These are phyloP conservation scores for Tympanoctomys barrerae DNA, from an alignment of 2,797 vertebrate genomes.

Conservation along the genomic window DNA sequence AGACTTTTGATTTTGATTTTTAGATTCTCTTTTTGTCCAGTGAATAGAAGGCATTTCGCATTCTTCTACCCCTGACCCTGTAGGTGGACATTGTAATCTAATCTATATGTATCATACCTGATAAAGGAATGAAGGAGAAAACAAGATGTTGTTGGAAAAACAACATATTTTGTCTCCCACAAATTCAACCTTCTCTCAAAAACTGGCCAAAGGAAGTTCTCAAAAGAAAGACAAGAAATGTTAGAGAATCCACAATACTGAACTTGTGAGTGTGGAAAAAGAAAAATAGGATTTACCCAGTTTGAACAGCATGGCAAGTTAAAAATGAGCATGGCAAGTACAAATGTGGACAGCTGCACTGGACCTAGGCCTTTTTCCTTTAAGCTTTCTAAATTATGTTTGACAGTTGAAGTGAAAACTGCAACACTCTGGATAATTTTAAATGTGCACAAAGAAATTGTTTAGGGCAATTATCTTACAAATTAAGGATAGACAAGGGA, in stretches of 20 bases:
- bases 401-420: slow-evolving; percentile 29
- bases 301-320: neutral
- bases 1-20: neutral
- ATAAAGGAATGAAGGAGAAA: neutral
- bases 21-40: neutral
- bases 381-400: slow-evolving; percentile 26
- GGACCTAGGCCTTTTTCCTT: neutral
- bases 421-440: neutral
- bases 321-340: slow-evolving; percentile 16
- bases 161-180: neutral
- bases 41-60: neutral
- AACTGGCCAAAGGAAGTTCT: neutral
- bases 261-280: neutral
- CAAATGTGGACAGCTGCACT: slow-evolving; percentile 27
- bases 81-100: neutral
- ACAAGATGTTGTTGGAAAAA: slow-evolving; percentile 26
- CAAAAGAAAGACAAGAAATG: slow-evolving; percentile 15
- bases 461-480: slow-evolving; percentile 18
- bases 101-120: neutral
- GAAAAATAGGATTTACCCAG: neutral
- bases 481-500: neutral
- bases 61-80: neutral
- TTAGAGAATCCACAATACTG: neutral
- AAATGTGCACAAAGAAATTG: neutral
- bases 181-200: neutral